phyloP scores from a whole-genome alignment of 2,797 vertebrate genomes.

The Agapornis canus region DNA sequence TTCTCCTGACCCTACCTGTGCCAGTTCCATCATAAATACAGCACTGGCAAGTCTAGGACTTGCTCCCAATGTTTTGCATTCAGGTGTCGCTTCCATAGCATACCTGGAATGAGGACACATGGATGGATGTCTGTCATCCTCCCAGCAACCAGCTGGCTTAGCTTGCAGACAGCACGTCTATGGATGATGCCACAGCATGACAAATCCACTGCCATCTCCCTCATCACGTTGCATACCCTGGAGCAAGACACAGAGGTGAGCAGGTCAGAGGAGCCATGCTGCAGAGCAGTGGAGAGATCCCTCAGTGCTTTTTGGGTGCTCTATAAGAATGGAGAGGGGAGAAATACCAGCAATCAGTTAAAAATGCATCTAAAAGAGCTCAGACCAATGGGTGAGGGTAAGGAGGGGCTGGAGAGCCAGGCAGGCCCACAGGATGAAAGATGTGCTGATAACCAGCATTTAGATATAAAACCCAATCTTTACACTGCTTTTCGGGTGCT shows the following conservation, averaged over 20 bases:
- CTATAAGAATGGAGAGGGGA: fast-evolving
- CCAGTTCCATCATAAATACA: fast-evolving
- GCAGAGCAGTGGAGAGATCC: background rate
- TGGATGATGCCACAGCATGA: background rate
- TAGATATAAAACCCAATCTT: background rate
- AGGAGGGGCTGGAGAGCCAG: background rate
- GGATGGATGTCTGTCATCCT: background rate
- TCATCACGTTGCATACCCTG: background rate
- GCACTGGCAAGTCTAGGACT: background rate
- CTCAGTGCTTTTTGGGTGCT: background rate
- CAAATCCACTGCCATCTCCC: background rate
- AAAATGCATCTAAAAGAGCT: background rate
- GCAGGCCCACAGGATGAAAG: background rate
- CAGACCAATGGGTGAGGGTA: background rate
- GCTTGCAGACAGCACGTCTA: background rate
- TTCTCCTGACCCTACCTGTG: background rate
- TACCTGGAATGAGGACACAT: background rate
- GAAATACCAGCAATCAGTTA: background rate
- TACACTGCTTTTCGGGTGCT: background rate
- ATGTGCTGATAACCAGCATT: background rate
- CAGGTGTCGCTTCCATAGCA: background rate
- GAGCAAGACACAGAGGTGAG: background rate
- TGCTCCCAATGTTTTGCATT: background rate
- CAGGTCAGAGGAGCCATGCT: background rate
- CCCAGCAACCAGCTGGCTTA: background rate